Evolutionary conservation across 2,797 vertebrate species (phyloP).

Genomic region (Glyptemys insculpta): DNA sequence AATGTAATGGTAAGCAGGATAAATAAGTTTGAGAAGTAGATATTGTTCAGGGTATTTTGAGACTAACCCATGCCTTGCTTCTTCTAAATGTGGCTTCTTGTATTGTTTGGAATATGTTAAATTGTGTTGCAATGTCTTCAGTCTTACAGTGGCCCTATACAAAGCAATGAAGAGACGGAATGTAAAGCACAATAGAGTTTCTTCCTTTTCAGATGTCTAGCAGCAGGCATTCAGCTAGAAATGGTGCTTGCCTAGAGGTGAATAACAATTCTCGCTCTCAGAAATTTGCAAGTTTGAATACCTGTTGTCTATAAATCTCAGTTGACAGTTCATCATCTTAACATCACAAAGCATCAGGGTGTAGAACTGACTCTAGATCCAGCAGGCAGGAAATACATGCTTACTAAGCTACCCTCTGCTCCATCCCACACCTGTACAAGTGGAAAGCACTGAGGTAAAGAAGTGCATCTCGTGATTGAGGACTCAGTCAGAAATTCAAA

Average conservation of each 20-base stretch:
- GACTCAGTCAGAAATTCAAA: background rate
- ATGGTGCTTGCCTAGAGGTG: background rate
- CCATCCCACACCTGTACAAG: background rate
- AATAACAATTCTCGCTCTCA: background rate
- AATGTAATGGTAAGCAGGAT: background rate
- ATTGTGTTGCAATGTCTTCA: fast-evolving
- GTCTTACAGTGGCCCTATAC: background rate
- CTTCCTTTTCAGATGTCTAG: fast-evolving
- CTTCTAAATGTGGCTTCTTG: background rate
- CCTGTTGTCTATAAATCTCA: background rate
- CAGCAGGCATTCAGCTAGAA: background rate
- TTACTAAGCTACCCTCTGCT: background rate
- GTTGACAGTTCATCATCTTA: background rate
- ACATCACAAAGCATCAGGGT: background rate
- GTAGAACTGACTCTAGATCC: background rate
- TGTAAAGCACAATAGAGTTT: background rate
- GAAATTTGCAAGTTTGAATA: background rate
- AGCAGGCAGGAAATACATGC: fast-evolving
- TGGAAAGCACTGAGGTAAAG: fast-evolving
- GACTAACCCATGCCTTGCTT: fast-evolving
- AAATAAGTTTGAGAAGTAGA: background rate
- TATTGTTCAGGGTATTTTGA: background rate
- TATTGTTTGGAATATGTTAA: background rate
- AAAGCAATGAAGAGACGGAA: background rate
- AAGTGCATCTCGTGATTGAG: background rate